Conservation (phyloP, 2,797 vertebrate genomes). For the Enoplosus armatus region DNA sequence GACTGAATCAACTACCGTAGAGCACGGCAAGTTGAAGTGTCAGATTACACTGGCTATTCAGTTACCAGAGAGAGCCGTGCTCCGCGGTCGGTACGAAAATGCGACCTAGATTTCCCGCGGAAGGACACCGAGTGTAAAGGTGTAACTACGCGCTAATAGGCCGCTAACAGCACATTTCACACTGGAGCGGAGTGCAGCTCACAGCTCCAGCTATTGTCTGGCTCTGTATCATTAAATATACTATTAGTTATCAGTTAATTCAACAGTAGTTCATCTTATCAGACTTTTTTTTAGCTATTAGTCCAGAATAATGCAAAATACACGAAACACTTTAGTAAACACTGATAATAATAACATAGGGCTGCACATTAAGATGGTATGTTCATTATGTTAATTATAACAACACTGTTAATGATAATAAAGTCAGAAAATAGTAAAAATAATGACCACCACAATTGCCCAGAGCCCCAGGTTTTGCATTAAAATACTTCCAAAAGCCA, state of each 20-base stretch:
- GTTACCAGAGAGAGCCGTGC: constrained; percentile 96
- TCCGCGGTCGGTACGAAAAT: constrained; percentile 89
- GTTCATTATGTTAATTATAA: neutral
- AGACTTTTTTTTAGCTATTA: neutral
- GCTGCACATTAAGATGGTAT: neutral
- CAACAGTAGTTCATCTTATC: neutral
- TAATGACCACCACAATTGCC: neutral
- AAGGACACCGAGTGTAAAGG: constrained; percentile 44
- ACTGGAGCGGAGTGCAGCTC: constrained; percentile 56
- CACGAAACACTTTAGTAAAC: neutral
- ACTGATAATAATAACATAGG: neutral
- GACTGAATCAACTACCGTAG: constrained; percentile 99
- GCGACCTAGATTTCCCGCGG: constrained; percentile 85
- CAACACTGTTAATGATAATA: neutral
- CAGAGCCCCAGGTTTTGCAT: neutral
- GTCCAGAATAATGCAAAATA: neutral
- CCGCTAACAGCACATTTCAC: constrained; percentile 41
- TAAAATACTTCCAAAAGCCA: neutral
- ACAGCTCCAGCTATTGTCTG: constrained; percentile 57
- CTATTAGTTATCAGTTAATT: constrained; percentile 6
- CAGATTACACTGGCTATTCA: constrained; percentile 99
- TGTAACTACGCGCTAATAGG: constrained; percentile 47
- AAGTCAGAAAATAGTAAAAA: neutral
- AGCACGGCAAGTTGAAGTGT: constrained; percentile 99
- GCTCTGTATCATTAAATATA: constrained; percentile 7